Percentiles rank a stretch among this genome's conserved stretches.
Evolutionary conservation across 2,888 invertebrate species (phyloP).

Genomic region (Chalcosyrphus nemorum): DNA sequence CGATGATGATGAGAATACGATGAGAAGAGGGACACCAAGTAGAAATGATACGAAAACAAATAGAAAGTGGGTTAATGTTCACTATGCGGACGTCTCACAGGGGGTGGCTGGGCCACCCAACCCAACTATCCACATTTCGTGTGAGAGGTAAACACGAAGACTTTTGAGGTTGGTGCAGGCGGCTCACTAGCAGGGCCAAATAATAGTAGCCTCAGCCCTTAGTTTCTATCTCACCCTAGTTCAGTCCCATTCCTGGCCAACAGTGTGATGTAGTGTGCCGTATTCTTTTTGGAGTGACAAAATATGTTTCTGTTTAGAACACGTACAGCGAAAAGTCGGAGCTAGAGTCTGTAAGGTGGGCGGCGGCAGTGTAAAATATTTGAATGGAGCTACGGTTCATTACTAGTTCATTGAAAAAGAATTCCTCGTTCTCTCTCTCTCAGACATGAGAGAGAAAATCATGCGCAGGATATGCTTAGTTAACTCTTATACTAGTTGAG

Average conservation of each 20-base stretch:
- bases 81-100: constrained; percentile 19
- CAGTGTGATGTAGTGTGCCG: constrained; percentile 1
- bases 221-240: too few species aligned
- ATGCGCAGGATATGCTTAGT: background rate
- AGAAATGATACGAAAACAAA: constrained; percentile 66
- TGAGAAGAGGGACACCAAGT: constrained; percentile 27
- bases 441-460: background rate
- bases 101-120: constrained; percentile 27
- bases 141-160: constrained; percentile 24
- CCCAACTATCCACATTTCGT: background rate
- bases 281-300: constrained; percentile 39
- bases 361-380: background rate
- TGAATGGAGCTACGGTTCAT: constrained; percentile 35
- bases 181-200: constrained; percentile 29
- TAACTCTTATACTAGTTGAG: constrained; percentile 25
- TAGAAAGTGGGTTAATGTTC: constrained; percentile 71
- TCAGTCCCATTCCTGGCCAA: background rate
- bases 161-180: constrained; percentile 46
- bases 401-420: constrained; percentile 36
- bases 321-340: constrained; percentile 1
- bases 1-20: constrained; percentile 63
- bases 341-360: background rate
- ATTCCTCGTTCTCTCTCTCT: background rate
- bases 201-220: background rate
- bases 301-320: constrained; percentile 45